Evolutionary conservation across 2,113 vertebrate genomes (phyloP).

Genomic region (Nycticebus coucang): DNA sequence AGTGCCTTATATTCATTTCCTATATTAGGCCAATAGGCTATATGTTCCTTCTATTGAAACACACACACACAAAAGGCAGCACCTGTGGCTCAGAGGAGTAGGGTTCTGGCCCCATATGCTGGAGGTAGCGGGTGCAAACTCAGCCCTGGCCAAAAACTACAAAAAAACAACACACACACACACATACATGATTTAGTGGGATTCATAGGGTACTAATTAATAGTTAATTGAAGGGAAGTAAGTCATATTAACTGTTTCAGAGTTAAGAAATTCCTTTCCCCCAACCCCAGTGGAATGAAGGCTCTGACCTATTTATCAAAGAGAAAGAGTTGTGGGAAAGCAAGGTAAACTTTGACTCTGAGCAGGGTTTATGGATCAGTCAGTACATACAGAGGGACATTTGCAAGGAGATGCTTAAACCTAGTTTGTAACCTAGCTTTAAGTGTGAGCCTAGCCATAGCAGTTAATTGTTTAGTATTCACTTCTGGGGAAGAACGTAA

Average conservation of each 20-base stretch:
- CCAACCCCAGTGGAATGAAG: background rate
- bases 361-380: background rate
- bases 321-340: background rate
- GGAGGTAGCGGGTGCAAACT: no score
- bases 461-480: slow-evolving; percentile 13
- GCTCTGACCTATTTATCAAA: background rate
- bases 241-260: slow-evolving; percentile 19
- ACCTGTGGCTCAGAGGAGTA: no score
- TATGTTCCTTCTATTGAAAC: background rate
- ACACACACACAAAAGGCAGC: background rate
- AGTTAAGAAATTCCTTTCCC: slow-evolving; percentile 45
- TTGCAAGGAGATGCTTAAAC: slow-evolving; percentile 1
- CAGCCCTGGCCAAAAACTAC: no score
- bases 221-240: slow-evolving; percentile 20
- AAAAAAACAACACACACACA: background rate
- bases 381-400: background rate
- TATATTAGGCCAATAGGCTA: background rate
- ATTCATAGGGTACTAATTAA: slow-evolving; percentile 38
- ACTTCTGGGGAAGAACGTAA: slow-evolving; percentile 52
- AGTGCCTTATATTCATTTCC: background rate
- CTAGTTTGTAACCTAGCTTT: background rate
- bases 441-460: background rate
- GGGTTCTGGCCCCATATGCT: no score
- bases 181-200: background rate
- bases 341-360: slow-evolving; percentile 34